Conservation (phyloP, 2,113 vertebrate species). For the human region DNA sequence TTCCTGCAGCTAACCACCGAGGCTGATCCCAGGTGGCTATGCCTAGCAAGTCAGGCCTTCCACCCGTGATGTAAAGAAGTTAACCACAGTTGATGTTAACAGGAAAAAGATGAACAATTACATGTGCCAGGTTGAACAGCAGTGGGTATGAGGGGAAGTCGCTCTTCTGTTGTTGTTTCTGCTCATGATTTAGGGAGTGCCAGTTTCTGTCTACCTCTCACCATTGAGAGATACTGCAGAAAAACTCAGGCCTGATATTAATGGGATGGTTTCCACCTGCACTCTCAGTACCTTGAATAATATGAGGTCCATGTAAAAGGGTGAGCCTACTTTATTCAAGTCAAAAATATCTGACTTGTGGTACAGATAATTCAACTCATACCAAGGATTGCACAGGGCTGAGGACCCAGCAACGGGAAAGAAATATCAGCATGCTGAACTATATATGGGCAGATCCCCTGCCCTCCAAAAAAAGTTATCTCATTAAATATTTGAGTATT, state of each 20-base stretch:
- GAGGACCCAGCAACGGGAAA: not conserved
- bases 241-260: not conserved
- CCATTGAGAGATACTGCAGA: not conserved
- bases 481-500: not conserved
- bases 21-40: slow-evolving; percentile 72
- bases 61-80: slow-evolving; percentile 59
- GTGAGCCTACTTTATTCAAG: not conserved
- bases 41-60: slow-evolving; percentile 66
- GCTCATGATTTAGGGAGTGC: not conserved
- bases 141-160: slow-evolving; percentile 8
- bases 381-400: not conserved
- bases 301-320: not conserved
- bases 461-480: not conserved
- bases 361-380: not conserved
- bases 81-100: slow-evolving; percentile 79
- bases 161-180: slow-evolving; percentile 27
- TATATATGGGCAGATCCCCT: not conserved
- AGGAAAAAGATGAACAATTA: slow-evolving; percentile 73
- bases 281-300: not conserved
- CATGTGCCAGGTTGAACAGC: slow-evolving; percentile 14
- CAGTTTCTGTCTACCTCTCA: slow-evolving; percentile 17
- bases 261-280: not conserved
- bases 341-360: not conserved
- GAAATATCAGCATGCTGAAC: not conserved
- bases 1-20: slow-evolving; percentile 77